Evolutionary conservation across 2,888 invertebrate species (phyloP), one percentile per base, ranked within the genome.

Genomic region (Amaurobius ferox): DNA sequence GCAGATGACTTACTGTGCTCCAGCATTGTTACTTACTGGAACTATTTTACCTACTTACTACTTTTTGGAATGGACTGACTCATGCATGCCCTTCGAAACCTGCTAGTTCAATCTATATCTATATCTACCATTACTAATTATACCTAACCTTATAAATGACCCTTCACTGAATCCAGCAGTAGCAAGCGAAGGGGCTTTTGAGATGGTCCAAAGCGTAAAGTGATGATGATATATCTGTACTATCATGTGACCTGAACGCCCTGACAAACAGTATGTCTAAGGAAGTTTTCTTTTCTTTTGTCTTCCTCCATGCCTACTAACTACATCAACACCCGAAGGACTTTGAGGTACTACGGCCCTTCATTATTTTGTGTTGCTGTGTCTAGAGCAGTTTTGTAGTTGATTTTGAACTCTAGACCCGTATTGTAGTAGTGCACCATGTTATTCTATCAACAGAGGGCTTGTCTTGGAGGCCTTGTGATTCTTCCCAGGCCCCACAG

Each of bases 121-220:
- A 40, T 30, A 40, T 44, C 26, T 23, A 55, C 70, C 40, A 79
- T 74, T 80, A 80, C 70, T 76, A 76, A 76, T 71, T n/a, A n/a
- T 72, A 79, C 86, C 71, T 74, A 70, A 79, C 79, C 86, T 86
- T 79, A 39, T 29, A 67, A 74, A 71, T 64, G 90, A 85, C 89
- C 88, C 90, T 88, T 89, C 91, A 85, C 83, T 74, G 71, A 90
- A 90, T 88, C 88, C 89, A 78, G 74, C 74, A 79, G 85, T 79
- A 90, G 89, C 91, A 91, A 92, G 93, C 93, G 93, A 94, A 94
- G 95, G 95, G 95, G 95, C 95, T 95, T 95, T 95, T 95, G 96
- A 96, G 95, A 95, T 96, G 96, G 95, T 96, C 95, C 95, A 95
- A 95, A 95, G 91, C 35, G 62, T 76, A 70, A 87, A 78, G 48